Percentiles rank a stretch among this genome's conserved stretches.
phyloP scores from a whole-genome alignment of 1,140 invertebrate genomes.

The Leguminivora glycinivorella region DNA sequence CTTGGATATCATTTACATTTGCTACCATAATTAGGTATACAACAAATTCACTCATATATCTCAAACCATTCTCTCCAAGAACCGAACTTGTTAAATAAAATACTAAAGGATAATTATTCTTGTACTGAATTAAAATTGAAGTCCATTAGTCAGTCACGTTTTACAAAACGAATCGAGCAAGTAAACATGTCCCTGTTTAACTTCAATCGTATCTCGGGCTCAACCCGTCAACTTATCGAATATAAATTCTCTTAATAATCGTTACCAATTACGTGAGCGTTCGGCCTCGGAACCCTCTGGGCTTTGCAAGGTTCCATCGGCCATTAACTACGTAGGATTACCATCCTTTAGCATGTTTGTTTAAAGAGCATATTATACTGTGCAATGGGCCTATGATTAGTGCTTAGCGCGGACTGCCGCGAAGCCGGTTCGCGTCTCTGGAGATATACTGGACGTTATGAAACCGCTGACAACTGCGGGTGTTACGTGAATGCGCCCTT shows the following conservation, averaged over 20 bases:
- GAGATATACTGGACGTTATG: conserved; percentile 55
- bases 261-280: conserved; percentile 69
- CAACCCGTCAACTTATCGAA: conserved; percentile 67
- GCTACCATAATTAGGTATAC: background rate
- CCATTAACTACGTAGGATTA: conserved; percentile 52
- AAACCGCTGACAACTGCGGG: conserved; percentile 53
- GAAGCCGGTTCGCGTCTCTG: conserved; percentile 43
- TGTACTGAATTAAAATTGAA: conserved; percentile 8
- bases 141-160: conserved; percentile 15
- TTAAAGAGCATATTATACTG: conserved; percentile 58
- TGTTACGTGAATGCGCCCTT: conserved; percentile 32
- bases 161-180: conserved; percentile 42
- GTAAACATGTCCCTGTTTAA: conserved; percentile 60
- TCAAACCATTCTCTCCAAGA: background rate
- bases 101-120: conserved; percentile 4
- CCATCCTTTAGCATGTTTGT: conserved; percentile 54
- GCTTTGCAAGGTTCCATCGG: conserved; percentile 45
- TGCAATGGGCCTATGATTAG: conserved; percentile 50
- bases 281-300: conserved; percentile 54
- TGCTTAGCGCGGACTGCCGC: conserved; percentile 41
- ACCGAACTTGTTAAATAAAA: background rate
- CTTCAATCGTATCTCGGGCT: conserved; percentile 58
- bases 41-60: background rate
- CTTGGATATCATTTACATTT: background rate
- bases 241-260: conserved; percentile 74